Base-by-base conservation (phyloP, 2,888 invertebrate genomes). In the Lepidocyrtoides sp. region DNA sequence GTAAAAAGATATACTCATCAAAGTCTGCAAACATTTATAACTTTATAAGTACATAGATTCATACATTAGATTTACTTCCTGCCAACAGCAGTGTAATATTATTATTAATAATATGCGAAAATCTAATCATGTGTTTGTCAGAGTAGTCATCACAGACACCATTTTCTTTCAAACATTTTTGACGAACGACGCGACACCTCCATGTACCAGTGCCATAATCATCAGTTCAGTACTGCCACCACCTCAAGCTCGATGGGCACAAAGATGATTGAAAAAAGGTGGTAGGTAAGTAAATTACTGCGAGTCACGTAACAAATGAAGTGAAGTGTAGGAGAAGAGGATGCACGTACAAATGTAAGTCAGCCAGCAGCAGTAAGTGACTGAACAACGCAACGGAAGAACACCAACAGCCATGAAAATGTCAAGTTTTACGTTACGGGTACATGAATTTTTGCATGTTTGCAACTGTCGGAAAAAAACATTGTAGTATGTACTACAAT, bases 401-500 rank as follows among this genome's bases (percentile, higher is more conserved):
- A 63, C 89, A 83, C 77, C 84, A 89, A 84, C 63, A 84, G 84
- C 63, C 84, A 84, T 84, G 84, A 84, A 82, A 89, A 84, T 84
- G 89, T 84, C 77, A 66, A 77, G 2, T 26, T 54, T 63, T 69
- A 0, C 54, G 77, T 83, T 83, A 83, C 89, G 89, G 89, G 54
- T 84, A 89, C 63, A 75, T 82, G 88, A 26, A 69, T 20, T 77
- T 48, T 82, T 83, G 26, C 26, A 66, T 44, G 44, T 72, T 72
- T 41, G 12, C 14, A 72, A 72, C 10, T 41, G 44, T 29, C 60
- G 29, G 60, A 72, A 23, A 26, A 63, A 41, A 44, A 20, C 23
- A 44, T 29, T 63, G 66, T 14, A 8, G 23, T 63, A 8, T 26
- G 29, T 44, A 44, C 5, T 14, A 44, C 14, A 44, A 44, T 20